phyloP scores from a whole-genome alignment of 2,888 invertebrate genomes.

The Diachrysia chrysitis region DNA sequence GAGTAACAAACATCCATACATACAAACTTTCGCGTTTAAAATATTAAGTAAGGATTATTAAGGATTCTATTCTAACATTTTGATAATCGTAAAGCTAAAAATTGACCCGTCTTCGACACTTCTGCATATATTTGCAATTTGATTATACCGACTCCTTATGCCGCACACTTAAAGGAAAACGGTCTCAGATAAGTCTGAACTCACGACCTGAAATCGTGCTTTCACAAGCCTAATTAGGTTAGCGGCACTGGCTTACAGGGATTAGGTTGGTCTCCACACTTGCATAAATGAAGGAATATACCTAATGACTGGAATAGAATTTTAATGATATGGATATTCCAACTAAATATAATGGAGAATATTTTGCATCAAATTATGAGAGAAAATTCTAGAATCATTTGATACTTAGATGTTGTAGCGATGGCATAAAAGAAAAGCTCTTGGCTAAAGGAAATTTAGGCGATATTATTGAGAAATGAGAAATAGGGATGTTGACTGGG shows the following conservation, averaged over 20 bases:
- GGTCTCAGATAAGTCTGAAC: slow-evolving; percentile 44
- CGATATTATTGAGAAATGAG: too few relatives aligned
- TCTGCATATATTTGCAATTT: neutral
- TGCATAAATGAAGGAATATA: neutral
- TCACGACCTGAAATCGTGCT: slow-evolving; percentile 41
- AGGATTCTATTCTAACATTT: too few relatives aligned
- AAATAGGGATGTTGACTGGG: too few relatives aligned
- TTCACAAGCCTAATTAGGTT: slow-evolving; percentile 47
- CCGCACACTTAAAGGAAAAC: slow-evolving; percentile 29
- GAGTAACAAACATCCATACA: too few relatives aligned
- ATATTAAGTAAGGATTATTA: too few relatives aligned
- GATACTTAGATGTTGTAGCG: neutral
- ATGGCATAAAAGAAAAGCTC: neutral
- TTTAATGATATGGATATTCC: neutral
- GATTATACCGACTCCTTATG: slow-evolving; percentile 17
- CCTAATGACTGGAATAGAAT: neutral
- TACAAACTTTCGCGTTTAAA: too few relatives aligned
- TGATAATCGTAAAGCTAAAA: neutral
- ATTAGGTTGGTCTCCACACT: slow-evolving; percentile 17
- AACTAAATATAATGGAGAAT: neutral
- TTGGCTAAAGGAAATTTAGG: too few relatives aligned
- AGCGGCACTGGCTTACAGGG: slow-evolving; percentile 30
- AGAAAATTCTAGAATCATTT: neutral
- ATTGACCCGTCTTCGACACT: neutral
- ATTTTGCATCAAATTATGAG: neutral